Evolutionary conservation across 2,113 vertebrate species (phyloP).

Genomic region (Crotalus helleri): DNA sequence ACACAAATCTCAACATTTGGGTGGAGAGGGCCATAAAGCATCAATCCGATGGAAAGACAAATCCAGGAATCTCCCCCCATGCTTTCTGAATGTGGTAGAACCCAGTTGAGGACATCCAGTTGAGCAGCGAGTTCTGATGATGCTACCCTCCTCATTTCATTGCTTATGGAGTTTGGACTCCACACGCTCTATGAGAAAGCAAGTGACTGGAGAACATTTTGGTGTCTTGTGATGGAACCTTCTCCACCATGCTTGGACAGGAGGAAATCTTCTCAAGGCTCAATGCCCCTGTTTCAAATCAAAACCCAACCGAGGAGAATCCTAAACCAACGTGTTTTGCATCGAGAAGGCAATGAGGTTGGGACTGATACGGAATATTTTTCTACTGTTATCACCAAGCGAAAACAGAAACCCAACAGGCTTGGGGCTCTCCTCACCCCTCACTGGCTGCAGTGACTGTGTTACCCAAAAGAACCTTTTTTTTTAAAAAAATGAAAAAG

Average conservation of each 20-base stretch:
- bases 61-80: background rate
- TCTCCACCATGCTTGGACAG: background rate
- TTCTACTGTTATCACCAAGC: constrained; percentile 34
- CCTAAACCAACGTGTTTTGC: background rate
- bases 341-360: background rate
- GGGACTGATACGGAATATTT: background rate
- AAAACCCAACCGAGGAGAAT: background rate
- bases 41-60: constrained; percentile 39
- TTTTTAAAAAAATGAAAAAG: background rate
- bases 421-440: constrained; percentile 26
- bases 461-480: background rate
- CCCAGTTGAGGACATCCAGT: background rate
- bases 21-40: background rate
- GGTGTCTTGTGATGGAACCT: background rate
- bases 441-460: constrained; percentile 24
- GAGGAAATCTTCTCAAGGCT: background rate
- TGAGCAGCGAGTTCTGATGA: background rate
- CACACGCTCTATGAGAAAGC: background rate
- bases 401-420: constrained; percentile 22
- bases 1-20: background rate
- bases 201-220: background rate
- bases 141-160: background rate
- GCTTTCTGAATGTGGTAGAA: background rate
- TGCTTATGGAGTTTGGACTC: background rate
- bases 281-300: too few relatives aligned